These are phyloP conservation scores for Mergus octosetaceus DNA, from an alignment of 2,797 vertebrate species.

Conservation along the genomic window DNA sequence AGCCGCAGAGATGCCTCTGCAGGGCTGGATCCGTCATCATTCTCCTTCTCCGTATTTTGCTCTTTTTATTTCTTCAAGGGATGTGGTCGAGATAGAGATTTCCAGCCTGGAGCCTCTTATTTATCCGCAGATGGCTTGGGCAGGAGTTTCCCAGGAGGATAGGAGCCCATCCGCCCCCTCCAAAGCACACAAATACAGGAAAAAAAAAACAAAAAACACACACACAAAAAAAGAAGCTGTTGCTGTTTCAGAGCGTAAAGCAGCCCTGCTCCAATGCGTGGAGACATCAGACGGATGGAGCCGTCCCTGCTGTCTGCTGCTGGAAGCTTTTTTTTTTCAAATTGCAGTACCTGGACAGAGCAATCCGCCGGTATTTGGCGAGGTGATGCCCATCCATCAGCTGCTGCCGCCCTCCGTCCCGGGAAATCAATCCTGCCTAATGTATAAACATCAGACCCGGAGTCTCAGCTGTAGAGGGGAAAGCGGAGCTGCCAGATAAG, in stretches of 20 bases:
- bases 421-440: conserved; percentile 21
- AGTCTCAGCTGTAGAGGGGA: conserved; percentile 12
- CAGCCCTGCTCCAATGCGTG: background rate
- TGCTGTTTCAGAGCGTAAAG: background rate
- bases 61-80: background rate
- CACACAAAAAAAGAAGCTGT: background rate
- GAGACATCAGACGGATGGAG: background rate
- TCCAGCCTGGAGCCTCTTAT: background rate
- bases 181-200: background rate
- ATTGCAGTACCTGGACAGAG: background rate
- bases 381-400: background rate
- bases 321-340: background rate
- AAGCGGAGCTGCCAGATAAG: conserved; percentile 17
- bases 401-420: background rate
- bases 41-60: background rate
- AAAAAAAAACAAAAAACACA: background rate
- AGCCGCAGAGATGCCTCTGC: background rate
- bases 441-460: background rate
- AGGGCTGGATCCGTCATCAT: background rate
- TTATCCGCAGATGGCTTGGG: background rate
- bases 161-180: background rate
- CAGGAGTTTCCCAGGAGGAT: background rate
- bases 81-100: background rate
- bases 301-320: background rate
- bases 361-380: background rate